These are phyloP conservation scores for Dichetophora obliterata DNA, from an alignment of 2,888 invertebrate genomes.

Conservation along the genomic window DNA sequence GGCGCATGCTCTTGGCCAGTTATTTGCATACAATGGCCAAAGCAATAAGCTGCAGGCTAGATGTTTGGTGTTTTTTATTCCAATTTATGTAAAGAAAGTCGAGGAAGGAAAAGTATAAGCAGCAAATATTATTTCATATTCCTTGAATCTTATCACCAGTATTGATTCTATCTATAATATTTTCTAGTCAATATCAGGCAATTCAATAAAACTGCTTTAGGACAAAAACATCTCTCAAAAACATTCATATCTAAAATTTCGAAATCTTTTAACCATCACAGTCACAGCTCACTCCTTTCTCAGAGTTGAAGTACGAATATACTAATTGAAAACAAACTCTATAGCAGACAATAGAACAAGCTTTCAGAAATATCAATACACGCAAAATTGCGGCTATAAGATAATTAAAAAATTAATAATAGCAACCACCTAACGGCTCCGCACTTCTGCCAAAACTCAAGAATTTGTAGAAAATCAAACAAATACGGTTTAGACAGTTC, in stretches of 20 bases:
- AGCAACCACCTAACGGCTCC: not conserved
- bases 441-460: not conserved
- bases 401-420: constrained; percentile 32
- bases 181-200: not conserved
- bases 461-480: not conserved
- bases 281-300: no score
- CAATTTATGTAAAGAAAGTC: not conserved
- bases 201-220: not conserved
- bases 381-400: constrained; percentile 10
- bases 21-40: constrained; percentile 18
- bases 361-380: constrained; percentile 32
- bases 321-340: constrained; percentile 31
- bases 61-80: not conserved
- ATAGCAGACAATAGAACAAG: constrained; percentile 17
- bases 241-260: not conserved
- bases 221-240: not conserved
- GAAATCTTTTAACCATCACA: no score
- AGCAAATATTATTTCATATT: not conserved
- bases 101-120: not conserved
- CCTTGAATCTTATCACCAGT: not conserved
- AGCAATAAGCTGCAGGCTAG: not conserved
- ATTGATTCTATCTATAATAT: not conserved
- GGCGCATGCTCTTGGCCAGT: not conserved
- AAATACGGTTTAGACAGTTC: constrained; percentile 8
- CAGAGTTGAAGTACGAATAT: not conserved